A percentile compares a stretch with the other conserved stretches of the same genome.
These are phyloP conservation scores for Biston betularia DNA, from an alignment of 2,888 invertebrate species.

Conservation along the genomic window DNA sequence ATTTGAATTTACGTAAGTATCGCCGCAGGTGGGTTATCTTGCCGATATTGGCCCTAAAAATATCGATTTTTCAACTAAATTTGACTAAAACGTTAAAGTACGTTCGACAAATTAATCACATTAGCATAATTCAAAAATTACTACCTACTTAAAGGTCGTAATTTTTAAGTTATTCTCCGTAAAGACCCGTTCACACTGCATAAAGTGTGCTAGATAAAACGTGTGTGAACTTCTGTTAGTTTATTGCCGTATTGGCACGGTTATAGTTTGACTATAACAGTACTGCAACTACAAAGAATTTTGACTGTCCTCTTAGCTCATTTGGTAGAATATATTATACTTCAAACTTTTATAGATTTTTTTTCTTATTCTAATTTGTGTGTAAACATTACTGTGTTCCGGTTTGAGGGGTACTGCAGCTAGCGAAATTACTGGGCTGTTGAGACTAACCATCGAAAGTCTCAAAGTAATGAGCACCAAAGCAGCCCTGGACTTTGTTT, in stretches of 20 bases:
- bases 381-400: too few species aligned
- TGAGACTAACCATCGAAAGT: too few species aligned
- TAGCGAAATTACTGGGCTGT: too few species aligned
- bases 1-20: conserved; percentile 12
- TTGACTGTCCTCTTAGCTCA: too few species aligned
- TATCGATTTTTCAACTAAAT: conserved; percentile 10
- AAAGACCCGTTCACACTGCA: conserved; percentile 25
- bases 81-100: conserved; percentile 18
- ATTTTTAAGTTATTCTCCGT: conserved; percentile 24
- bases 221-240: conserved; percentile 24
- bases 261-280: background rate
- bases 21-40: conserved; percentile 15
- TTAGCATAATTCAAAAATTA: conserved; percentile 30
- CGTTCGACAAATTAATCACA: conserved; percentile 15
- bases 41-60: conserved; percentile 12
- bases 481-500: too few species aligned
- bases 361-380: too few species aligned
- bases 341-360: too few species aligned
- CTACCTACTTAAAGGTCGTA: conserved; percentile 21
- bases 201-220: conserved; percentile 14
- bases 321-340: background rate
- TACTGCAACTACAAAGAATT: conserved; percentile 2
- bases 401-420: too few species aligned
- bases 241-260: conserved; percentile 16
- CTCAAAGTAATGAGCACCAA: too few species aligned